phyloP scores from a whole-genome alignment of 2,113 vertebrate species.

The Seriola rivoliana region DNA sequence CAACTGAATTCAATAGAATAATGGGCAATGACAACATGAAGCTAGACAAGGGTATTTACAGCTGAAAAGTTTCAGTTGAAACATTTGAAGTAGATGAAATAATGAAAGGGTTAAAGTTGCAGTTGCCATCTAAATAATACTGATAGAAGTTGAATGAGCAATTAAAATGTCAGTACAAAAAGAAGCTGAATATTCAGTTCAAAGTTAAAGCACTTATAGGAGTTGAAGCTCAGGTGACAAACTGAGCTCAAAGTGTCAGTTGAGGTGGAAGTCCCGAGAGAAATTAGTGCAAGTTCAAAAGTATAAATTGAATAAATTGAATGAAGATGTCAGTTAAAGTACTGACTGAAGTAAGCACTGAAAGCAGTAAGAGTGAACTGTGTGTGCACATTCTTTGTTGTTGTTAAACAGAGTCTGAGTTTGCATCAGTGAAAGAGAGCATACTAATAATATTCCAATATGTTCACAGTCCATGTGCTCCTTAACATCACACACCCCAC shows the following conservation, averaged over 20 bases:
- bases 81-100: background rate
- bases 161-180: background rate
- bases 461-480: background rate
- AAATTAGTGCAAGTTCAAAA: background rate
- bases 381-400: background rate
- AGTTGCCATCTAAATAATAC: background rate
- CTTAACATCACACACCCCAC: no score
- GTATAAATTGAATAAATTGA: background rate
- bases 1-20: background rate
- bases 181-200: background rate
- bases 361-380: background rate
- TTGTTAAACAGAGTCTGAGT: no score
- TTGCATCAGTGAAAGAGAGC: no score
- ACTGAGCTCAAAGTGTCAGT: background rate
- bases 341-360: background rate
- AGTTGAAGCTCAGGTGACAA: background rate
- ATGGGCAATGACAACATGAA: background rate
- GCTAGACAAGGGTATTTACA: background rate
- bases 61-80: background rate
- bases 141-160: background rate
- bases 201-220: background rate
- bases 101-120: background rate
- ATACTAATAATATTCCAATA: background rate
- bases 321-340: background rate
- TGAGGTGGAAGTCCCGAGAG: background rate